These are phyloP conservation scores for Catharus minimus DNA, from an alignment of 2,113 vertebrate species.

Conservation along the genomic window DNA sequence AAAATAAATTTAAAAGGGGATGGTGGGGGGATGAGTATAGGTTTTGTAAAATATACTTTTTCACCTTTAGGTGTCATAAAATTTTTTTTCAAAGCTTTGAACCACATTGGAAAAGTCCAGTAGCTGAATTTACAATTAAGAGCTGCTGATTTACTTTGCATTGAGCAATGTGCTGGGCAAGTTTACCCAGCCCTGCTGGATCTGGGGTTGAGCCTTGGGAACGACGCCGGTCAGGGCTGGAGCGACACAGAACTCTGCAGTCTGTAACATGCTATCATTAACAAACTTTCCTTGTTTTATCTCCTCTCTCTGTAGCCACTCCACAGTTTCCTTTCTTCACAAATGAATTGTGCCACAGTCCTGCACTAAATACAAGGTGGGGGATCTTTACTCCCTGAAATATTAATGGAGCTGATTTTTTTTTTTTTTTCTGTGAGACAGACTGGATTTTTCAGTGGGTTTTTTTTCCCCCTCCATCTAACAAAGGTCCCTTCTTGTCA, in stretches of 20 bases:
- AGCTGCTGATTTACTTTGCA: background rate
- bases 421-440: background rate
- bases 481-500: slow-evolving; percentile 30
- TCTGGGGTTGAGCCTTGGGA: background rate
- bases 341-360: background rate
- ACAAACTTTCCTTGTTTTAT: background rate
- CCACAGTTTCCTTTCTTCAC: background rate
- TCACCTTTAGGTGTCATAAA: background rate
- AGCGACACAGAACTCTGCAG: background rate
- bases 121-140: background rate
- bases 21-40: accelerated
- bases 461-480: background rate
- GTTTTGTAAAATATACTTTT: background rate
- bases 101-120: background rate
- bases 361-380: background rate
- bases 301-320: background rate
- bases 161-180: background rate
- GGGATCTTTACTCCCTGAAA: slow-evolving; percentile 11
- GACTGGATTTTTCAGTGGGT: background rate
- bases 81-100: background rate
- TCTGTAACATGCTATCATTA: background rate
- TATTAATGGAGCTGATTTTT: slow-evolving; percentile 10
- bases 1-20: no score
- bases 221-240: background rate
- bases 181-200: background rate